Evolutionary conservation across 1,140 invertebrate genomes (phyloP).

Genomic region (Drosophila gunungcola): DNA sequence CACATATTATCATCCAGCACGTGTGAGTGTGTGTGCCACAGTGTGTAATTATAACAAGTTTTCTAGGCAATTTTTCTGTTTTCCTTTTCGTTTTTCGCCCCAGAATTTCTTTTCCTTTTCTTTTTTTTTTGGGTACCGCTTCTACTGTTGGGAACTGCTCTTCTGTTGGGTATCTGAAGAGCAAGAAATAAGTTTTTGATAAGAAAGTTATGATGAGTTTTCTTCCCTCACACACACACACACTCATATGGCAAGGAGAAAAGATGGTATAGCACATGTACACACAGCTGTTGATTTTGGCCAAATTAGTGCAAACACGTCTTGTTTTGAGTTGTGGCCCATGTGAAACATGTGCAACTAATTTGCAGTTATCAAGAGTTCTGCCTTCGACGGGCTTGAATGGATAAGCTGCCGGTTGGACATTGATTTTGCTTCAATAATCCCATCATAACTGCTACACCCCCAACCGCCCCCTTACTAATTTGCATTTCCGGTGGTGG

Average conservation of each 20-base stretch:
- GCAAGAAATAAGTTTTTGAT: conserved; percentile 76
- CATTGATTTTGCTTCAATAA: no score
- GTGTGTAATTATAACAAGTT: conserved; percentile 82
- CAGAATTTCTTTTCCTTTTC: conserved; percentile 5
- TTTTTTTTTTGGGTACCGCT: neutral
- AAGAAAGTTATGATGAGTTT: conserved; percentile 84
- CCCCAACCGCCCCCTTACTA: conserved; percentile 7
- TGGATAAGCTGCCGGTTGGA: neutral
- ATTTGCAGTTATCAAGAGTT: conserved; percentile 69
- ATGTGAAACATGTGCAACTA: conserved; percentile 79
- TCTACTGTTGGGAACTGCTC: conserved; percentile 7
- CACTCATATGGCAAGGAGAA: neutral
- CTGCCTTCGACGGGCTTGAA: neutral
- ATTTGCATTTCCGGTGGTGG: conserved; percentile 54
- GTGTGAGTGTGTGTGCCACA: conserved; percentile 10
- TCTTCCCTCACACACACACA: conserved; percentile 47
- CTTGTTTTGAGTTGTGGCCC: conserved; percentile 74
- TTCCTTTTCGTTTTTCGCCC: conserved; percentile 30
- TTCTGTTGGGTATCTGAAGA: conserved; percentile 47
- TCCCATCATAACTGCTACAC: no score
- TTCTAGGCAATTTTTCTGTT: conserved; percentile 67
- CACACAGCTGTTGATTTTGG: conserved; percentile 81
- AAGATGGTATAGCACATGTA: conserved; percentile 56
- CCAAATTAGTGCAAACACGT: conserved; percentile 82
- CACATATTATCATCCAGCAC: conserved; percentile 21